Base-by-base conservation (phyloP, 2,113 vertebrate species). In the Cavia aperea region DNA sequence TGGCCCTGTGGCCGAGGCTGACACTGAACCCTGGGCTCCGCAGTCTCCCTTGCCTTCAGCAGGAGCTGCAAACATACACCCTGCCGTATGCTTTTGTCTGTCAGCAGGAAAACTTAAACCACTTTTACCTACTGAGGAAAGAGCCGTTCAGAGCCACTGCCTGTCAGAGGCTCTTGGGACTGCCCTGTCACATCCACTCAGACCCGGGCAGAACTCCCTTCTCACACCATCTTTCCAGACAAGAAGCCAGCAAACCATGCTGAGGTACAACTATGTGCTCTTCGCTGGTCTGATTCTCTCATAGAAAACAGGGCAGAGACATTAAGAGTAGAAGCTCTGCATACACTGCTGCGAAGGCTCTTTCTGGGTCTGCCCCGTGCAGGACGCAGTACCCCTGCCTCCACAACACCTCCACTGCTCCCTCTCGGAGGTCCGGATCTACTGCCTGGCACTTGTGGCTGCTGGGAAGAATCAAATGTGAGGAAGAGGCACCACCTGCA, bases 61-160 rank as follows among this genome's bases (percentile, higher is more conserved):
- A 13, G 11, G 31, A 18, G 16, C 18, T 18, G 29, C 29, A n/a
- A 60, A 36, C 21, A 49, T 15, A 5, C 2, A 7, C 15, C 15
- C 26, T 39, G 43, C 4, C 58, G 46, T 72, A 54, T 72, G 49
- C 19, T 60, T 78, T 36, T 62, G n/a, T 49, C 56, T 70, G 54
- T 75, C 81, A 93, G 63, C 6, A 77, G 60, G 63, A 89, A 3
- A 91, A 84, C 65, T 88, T 72, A 84, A 88, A 68, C 12, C n/a
- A 72, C 65, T 84, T 88, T 78, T 70, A 91, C 51, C 82, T 62
- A 78, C 8, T 93, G 63, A 70, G 70, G 18, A 73, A 73, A 95
- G 31, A 88, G 21, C 58, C 73, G 26, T 58, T 56, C n/a, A 58
- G n/a, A 89, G 4, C 36, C 56, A 56, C 36, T 58, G n/a, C 60